These are phyloP conservation scores for Hoplias malabaricus DNA, from an alignment of 2,113 vertebrate genomes.

Conservation along the genomic window DNA sequence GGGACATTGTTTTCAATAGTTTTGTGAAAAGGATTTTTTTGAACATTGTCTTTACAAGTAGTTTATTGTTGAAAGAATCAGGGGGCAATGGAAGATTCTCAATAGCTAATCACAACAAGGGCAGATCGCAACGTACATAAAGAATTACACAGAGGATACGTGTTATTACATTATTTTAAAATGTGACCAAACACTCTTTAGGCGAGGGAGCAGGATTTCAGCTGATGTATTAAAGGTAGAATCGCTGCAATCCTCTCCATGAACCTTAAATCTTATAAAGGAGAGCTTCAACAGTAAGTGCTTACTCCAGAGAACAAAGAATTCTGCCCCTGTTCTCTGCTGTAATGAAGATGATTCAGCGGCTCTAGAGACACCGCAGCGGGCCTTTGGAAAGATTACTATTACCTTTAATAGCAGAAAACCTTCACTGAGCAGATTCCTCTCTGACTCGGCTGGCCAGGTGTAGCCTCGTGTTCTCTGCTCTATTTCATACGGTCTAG, in stretches of 20 bases:
- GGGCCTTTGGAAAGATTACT: not conserved
- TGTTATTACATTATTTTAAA: no score
- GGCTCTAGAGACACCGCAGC: not conserved
- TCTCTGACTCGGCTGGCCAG: not conserved
- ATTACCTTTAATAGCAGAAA: not conserved
- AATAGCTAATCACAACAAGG: no score
- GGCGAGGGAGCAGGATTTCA: not conserved
- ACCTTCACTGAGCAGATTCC: not conserved
- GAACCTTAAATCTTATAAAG: not conserved
- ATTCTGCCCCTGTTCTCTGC: not conserved
- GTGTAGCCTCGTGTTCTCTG: not conserved
- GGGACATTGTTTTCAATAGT: no score
- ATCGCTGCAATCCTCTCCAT: not conserved
- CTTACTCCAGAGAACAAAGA: conserved; percentile 5
- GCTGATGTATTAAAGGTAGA: not conserved
- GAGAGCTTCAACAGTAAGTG: not conserved
- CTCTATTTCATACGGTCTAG: not conserved
- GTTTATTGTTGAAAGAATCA: no score
- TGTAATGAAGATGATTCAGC: conserved; percentile 20
- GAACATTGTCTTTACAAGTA: no score
- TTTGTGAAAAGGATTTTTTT: no score
- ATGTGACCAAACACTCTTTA: not conserved
- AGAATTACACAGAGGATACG: no score
- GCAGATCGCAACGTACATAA: no score
- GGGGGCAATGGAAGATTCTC: no score